These are phyloP conservation scores for Cyphomyrus discorhynchus DNA, from an alignment of 2,113 vertebrate genomes.

Conservation along the genomic window DNA sequence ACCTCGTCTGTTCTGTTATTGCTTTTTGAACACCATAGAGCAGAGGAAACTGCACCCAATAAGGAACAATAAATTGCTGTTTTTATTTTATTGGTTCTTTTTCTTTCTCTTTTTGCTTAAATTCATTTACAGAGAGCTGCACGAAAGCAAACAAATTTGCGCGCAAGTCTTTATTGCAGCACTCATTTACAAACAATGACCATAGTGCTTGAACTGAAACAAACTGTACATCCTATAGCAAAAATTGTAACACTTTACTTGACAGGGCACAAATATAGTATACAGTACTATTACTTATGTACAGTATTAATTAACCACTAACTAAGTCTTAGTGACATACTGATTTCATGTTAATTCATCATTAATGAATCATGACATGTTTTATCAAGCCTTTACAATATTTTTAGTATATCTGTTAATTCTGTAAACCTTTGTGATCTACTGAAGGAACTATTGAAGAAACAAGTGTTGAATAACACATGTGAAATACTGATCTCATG, in stretches of 20 bases:
- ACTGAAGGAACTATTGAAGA: too few species aligned
- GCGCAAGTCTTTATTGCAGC: neutral
- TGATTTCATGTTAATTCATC: too few species aligned
- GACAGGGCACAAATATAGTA: too few species aligned
- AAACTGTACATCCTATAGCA: neutral
- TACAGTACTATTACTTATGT: too few species aligned
- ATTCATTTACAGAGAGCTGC: neutral
- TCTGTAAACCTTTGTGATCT: too few species aligned
- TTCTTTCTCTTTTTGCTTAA: constrained; percentile 2
- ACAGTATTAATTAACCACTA: too few species aligned
- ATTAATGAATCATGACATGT: too few species aligned
- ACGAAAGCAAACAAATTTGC: neutral
- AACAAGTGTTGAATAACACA: too few species aligned
- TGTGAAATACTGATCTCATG: neutral
- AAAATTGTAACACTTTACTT: too few species aligned
- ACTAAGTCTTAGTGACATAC: too few species aligned
- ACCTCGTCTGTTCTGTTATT: constrained; percentile 19
- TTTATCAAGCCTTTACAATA: too few species aligned
- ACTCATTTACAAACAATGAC: neutral
- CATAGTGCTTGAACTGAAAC: neutral
- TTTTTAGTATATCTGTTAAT: too few species aligned
- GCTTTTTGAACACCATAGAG: constrained; percentile 8
- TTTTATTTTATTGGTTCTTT: constrained; percentile 9
- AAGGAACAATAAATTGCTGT: constrained; percentile 13
- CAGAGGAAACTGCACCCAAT: constrained; percentile 3